These are phyloP conservation scores for Drosophila peninsularis DNA, from an alignment of 2,888 invertebrate genomes.

Conservation along the genomic window DNA sequence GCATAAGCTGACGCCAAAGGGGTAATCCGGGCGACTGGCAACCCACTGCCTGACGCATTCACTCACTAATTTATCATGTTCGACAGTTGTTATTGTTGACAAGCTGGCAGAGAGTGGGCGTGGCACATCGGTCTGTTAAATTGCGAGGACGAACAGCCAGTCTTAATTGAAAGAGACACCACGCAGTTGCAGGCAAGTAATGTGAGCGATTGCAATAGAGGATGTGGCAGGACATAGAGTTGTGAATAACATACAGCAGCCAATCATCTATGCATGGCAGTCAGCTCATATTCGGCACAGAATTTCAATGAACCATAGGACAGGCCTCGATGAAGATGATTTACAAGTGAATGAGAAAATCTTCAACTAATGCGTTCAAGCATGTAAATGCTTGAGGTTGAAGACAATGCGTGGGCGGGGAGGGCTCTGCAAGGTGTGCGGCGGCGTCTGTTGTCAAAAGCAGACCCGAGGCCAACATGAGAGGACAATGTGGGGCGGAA, in stretches of 20 bases:
- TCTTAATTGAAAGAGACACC: constrained; percentile 60
- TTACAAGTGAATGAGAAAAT: constrained; percentile 20
- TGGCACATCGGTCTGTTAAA: constrained; percentile 39
- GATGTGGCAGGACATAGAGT: constrained; percentile 1
- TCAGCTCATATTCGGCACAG: constrained; percentile 17
- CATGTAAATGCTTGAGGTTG: background rate
- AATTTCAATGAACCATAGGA: constrained; percentile 27
- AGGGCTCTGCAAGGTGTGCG: background rate
- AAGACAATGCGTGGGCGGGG: background rate
- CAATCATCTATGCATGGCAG: constrained; percentile 22
- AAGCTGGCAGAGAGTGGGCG: constrained; percentile 25
- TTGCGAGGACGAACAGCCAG: constrained; percentile 27
- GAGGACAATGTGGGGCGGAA: constrained; percentile 13
- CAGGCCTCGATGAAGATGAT: constrained; percentile 37
- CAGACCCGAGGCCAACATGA: constrained; percentile 29
- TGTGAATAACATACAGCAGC: background rate
- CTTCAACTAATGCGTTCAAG: background rate
- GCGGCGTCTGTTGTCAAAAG: constrained; percentile 24
- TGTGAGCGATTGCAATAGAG: constrained; percentile 26
- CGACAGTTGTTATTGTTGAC: constrained; percentile 56
- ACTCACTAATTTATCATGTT: constrained; percentile 73
- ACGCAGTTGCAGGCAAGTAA: constrained; percentile 2
- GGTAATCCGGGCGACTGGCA: constrained; percentile 8
- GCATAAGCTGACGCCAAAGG: constrained; percentile 9
- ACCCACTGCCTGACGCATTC: constrained; percentile 43